Conservation (phyloP, 2,113 vertebrate genomes). For the Myrmecobius fasciatus region DNA sequence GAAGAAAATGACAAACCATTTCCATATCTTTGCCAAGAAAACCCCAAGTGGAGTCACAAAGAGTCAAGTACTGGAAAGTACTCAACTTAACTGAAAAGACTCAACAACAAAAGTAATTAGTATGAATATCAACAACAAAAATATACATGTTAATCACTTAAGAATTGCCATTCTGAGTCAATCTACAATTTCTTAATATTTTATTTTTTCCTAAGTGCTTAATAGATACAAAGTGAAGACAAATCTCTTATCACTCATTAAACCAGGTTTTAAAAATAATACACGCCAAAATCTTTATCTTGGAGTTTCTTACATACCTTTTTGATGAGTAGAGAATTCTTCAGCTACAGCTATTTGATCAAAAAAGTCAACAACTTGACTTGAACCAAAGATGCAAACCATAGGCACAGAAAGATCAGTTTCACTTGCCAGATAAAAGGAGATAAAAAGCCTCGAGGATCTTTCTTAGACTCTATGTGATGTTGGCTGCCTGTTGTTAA, state of each 20-base stretch:
- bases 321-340: constrained; percentile 16
- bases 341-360: neutral
- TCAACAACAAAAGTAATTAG: neutral
- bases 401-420: neutral
- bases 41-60: neutral
- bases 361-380: neutral
- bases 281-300: neutral
- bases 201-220: neutral
- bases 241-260: neutral
- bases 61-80: neutral
- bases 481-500: neutral
- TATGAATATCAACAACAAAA: neutral
- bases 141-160: neutral
- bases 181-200: neutral
- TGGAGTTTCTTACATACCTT: neutral
- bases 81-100: neutral
- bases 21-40: neutral
- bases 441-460: neutral
- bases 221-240: neutral
- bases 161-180: constrained; percentile 16
- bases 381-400: neutral
- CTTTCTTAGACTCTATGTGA: neutral
- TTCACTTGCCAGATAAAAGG: neutral
- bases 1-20: neutral
- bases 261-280: neutral